Evolutionary conservation across 2,888 invertebrate species (phyloP), one percentile per base, ranked within the genome.

Genomic region (Cabera pusaria): DNA sequence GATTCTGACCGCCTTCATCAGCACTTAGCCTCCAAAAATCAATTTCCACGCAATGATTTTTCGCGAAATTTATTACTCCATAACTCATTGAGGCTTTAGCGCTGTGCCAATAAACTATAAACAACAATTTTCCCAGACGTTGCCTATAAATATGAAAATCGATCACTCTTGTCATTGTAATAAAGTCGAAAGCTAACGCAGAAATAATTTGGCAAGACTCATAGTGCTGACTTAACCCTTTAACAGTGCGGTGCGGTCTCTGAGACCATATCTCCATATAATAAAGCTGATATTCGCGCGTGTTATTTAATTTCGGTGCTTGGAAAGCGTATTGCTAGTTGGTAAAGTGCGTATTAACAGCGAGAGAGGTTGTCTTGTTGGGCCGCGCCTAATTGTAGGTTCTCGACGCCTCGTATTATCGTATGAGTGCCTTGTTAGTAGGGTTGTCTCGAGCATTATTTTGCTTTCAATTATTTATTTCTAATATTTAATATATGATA

Each of bases 361-460:
- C 60, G 59, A 54, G 49, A 48, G 49, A 65, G 61, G 60, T 73
- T 64, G 65, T 80, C 72, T 77, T 80, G 75, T 81, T 82, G 76
- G 68, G 46, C 51, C 58, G 61, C 63, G 62, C 71, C 81, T 88
- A 88, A 88, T 88, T 88, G 86, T 81, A 85, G 87, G 86, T 76
- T 83, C 82, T 80, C 86, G 77, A 83, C 86, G 86, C 86, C 82
- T 84, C 68, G 69, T 58, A 65, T 64, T 50, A 52, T 50, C 52
- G 44, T 45, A 36, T 38, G 70, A 69, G 63, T 66, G 64, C 71
- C 63, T 59, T 57, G 58, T 72, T 61, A 64, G 67, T 49, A 53
- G 55, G 52, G 56, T 11, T 52, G 50, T 11, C 51, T n/a, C n/a
- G n/a, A n/a, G n/a, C n/a, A n/a, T n/a, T n/a, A n/a, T n/a, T n/a